Conservation (phyloP, 1,140 invertebrate genomes). For the Metaphire vulgaris region DNA sequence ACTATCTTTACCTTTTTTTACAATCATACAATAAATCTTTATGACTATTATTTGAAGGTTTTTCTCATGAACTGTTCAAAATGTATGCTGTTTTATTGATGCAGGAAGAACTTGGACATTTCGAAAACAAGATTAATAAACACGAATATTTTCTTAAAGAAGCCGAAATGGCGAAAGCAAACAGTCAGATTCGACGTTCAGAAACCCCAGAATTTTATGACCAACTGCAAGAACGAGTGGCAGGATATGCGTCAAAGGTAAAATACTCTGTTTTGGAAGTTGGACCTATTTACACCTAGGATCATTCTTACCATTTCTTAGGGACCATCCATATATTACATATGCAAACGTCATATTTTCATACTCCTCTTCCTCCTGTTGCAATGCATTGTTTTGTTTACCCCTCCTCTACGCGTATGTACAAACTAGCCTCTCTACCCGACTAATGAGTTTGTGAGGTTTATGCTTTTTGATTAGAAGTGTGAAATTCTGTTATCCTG, state of each 20-base stretch:
- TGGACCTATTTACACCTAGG: neutral
- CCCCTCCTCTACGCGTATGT: too few species aligned
- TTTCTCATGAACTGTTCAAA: too few species aligned
- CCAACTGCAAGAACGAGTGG: neutral
- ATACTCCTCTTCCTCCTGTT: neutral
- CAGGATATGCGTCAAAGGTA: neutral
- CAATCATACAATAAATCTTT: too few species aligned
- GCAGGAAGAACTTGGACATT: neutral
- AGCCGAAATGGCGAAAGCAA: neutral
- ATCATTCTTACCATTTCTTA: neutral
- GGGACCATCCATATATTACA: neutral
- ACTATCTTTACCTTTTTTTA: too few species aligned
- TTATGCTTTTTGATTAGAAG: neutral
- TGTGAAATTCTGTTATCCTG: too few species aligned
- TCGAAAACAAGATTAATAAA: neutral
- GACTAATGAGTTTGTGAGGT: neutral
- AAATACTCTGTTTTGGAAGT: neutral
- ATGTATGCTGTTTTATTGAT: too few species aligned
- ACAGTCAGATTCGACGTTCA: neutral
- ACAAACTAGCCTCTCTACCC: too few species aligned
- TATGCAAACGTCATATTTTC: neutral
- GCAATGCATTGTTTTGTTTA: neutral
- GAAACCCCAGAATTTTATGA: neutral
- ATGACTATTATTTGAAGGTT: too few species aligned
- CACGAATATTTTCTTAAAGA: constrained; percentile 3